A percentile compares a stretch with the other conserved stretches of the same genome.
Evolutionary conservation across 2,113 vertebrate species (phyloP).

Genomic region (Xenus cinereus): DNA sequence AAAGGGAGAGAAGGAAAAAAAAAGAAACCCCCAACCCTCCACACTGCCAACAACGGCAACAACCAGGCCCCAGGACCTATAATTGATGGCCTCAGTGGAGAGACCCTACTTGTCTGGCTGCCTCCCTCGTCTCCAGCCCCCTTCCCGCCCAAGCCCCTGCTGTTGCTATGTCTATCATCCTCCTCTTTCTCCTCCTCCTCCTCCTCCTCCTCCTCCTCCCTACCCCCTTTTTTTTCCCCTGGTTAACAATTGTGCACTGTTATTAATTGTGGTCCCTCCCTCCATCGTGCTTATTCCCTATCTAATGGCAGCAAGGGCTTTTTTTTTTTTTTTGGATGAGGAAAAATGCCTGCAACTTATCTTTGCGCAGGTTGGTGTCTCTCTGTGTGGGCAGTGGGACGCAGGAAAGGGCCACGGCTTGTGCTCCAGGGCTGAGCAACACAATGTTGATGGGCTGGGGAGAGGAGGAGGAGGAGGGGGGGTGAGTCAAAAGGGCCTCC

Average conservation of each 20-base stretch:
- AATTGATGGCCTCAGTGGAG: conserved; percentile 57
- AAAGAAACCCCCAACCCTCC: background rate
- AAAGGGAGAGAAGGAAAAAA: background rate
- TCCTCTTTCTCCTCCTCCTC: background rate
- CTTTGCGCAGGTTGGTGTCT: conserved; percentile 11
- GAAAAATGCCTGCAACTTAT: background rate
- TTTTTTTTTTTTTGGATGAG: background rate
- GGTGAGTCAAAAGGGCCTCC: conserved; percentile 45
- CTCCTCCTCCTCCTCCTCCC: background rate
- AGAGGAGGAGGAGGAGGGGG: background rate
- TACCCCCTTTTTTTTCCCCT: background rate
- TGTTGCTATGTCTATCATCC: background rate
- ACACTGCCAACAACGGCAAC: background rate
- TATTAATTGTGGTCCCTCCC: background rate
- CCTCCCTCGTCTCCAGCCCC: background rate
- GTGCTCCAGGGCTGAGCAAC: background rate
- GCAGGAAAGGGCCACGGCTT: background rate
- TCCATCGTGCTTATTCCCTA: conserved; percentile 30
- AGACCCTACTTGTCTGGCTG: background rate
- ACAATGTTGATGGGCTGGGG: background rate
- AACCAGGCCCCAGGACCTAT: background rate
- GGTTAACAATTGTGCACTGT: conserved; percentile 57
- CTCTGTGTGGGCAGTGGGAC: background rate
- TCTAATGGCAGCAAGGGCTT: background rate
- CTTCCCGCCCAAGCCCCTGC: background rate